These are phyloP conservation scores for Monochamus alternatus DNA, from an alignment of 2,888 invertebrate genomes.

Conservation along the genomic window DNA sequence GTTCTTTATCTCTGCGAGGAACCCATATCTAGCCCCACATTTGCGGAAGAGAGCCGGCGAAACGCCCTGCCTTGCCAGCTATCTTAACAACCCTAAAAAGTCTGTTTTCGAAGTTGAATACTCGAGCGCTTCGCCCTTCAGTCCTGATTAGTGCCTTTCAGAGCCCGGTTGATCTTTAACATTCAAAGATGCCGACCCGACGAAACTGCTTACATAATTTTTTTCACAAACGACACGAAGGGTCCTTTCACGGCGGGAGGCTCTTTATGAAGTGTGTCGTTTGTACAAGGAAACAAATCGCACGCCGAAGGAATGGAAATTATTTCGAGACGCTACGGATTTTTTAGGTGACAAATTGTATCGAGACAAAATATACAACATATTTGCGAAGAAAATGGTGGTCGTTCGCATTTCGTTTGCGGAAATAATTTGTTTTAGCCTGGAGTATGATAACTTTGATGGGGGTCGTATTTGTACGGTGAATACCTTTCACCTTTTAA, in stretches of 20 bases:
- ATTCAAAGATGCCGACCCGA: slow-evolving; percentile 11
- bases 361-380: no score
- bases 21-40: no score
- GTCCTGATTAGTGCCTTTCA: slow-evolving; percentile 10
- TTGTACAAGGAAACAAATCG: background rate
- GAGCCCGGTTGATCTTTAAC: slow-evolving; percentile 5
- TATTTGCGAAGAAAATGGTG: no score
- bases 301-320: background rate
- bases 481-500: no score
- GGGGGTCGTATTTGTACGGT: no score
- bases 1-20: no score
- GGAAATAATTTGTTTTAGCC: no score
- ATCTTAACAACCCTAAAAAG: background rate
- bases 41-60: no score
- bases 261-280: background rate
- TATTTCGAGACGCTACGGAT: background rate
- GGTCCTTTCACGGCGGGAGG: background rate
- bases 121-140: background rate
- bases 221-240: background rate
- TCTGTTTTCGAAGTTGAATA: slow-evolving; percentile 4
- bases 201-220: background rate
- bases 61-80: no score
- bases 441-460: no score
- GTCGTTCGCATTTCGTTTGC: no score
- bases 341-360: no score